phyloP scores from a whole-genome alignment of 2,113 vertebrate genomes.

The Prochilodus magdalenae region DNA sequence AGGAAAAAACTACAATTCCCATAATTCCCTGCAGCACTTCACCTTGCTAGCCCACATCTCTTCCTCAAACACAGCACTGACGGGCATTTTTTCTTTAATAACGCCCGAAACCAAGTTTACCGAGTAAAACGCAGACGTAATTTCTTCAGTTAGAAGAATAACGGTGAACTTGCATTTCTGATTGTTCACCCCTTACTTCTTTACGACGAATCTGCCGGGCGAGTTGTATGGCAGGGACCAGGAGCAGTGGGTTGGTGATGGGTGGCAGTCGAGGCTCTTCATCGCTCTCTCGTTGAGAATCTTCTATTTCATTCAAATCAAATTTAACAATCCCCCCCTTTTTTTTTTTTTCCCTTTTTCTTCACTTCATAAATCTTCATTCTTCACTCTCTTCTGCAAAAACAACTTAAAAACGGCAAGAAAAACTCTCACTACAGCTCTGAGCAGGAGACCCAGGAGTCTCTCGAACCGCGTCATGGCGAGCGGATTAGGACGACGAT shows the following conservation, averaged over 20 bases:
- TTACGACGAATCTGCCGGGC: conserved; percentile 68
- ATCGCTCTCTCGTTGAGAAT: conserved; percentile 17
- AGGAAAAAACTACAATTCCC: conserved; percentile 48
- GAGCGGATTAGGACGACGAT: not conserved
- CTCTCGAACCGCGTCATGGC: conserved; percentile 64
- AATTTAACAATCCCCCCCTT: too few relatives aligned
- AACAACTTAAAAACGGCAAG: conserved; percentile 54
- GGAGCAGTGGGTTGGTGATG: conserved; percentile 64
- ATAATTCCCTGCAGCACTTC: conserved; percentile 25
- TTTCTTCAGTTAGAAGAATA: not conserved
- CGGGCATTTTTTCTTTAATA: not conserved
- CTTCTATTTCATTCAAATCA: too few relatives aligned
- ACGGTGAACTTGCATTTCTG: not conserved
- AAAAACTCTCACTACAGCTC: conserved; percentile 54
- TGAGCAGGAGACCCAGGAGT: conserved; percentile 55
- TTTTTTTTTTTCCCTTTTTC: too few relatives aligned
- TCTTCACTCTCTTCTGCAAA: too few relatives aligned
- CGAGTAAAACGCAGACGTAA: not conserved
- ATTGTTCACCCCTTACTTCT: conserved; percentile 60
- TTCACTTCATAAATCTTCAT: too few relatives aligned
- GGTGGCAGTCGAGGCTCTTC: conserved; percentile 35
- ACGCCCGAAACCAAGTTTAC: not conserved
- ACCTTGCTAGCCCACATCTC: conserved; percentile 19
- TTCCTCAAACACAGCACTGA: not conserved
- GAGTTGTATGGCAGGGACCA: conserved; percentile 64